Evolutionary conservation across 2,888 invertebrate species (phyloP).

Genomic region (Diaprepes abbreviatus): DNA sequence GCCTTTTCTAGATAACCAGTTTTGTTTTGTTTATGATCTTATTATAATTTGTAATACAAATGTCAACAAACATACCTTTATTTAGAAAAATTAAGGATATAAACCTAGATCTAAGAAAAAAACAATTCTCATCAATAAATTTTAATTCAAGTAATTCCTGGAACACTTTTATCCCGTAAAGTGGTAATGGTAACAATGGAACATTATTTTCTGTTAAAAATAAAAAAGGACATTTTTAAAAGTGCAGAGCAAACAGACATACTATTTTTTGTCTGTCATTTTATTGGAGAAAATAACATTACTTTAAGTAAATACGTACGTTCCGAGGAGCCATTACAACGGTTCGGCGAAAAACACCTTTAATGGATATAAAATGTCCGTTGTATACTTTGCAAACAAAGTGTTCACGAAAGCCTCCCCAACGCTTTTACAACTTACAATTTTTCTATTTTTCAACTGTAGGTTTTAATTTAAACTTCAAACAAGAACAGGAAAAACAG

Average conservation of each 20-base stretch:
- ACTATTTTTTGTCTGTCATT: background rate
- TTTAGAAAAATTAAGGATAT: too few species aligned
- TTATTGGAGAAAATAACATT: constrained; percentile 4
- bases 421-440: background rate
- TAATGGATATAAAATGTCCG: constrained; percentile 18
- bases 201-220: background rate
- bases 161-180: too few species aligned
- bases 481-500: too few species aligned
- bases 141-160: too few species aligned
- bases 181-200: background rate
- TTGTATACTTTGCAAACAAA: constrained; percentile 3
- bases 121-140: too few species aligned
- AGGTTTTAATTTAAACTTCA: too few species aligned
- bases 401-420: background rate
- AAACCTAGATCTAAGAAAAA: too few species aligned
- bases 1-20: too few species aligned
- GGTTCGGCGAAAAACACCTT: constrained; percentile 8
- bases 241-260: background rate
- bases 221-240: background rate
- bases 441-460: too few species aligned
- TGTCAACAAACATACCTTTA: too few species aligned
- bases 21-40: too few species aligned
- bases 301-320: constrained; percentile 4
- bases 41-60: too few species aligned
- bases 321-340: background rate